Evolutionary conservation across 23 tunicate species (phyloP).

Genomic region (Oikopleura vanhoeffeni): DNA sequence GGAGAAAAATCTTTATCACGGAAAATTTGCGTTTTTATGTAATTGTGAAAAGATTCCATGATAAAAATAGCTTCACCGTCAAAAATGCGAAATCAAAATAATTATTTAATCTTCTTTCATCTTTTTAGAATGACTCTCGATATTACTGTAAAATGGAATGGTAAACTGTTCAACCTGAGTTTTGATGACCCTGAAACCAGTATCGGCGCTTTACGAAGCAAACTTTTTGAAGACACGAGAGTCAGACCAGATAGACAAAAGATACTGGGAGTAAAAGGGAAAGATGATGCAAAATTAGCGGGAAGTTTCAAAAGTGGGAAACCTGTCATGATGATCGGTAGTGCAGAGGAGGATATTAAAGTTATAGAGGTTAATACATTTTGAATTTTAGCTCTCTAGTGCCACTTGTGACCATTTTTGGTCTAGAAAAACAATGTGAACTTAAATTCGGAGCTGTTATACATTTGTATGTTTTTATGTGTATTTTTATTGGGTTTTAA

Average conservation of each 20-base stretch:
- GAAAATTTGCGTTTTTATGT: too few species aligned
- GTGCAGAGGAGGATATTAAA: slow-evolving; percentile 39
- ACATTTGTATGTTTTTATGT: too few species aligned
- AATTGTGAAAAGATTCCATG: too few species aligned
- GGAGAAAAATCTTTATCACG: too few species aligned
- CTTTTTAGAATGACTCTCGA: slow-evolving; percentile 9
- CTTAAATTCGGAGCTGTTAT: not conserved
- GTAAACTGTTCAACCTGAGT: slow-evolving; percentile 21
- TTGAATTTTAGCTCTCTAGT: too few species aligned
- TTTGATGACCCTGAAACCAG: slow-evolving; percentile 9
- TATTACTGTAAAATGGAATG: slow-evolving; percentile 55
- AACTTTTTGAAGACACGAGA: slow-evolving; percentile 28
- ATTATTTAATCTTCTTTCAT: too few species aligned
- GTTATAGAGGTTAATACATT: not conserved
- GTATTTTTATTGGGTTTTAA: too few species aligned
- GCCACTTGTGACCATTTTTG: not conserved
- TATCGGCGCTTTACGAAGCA: slow-evolving; percentile 30
- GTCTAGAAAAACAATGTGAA: not conserved
- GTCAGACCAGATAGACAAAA: slow-evolving; percentile 58
- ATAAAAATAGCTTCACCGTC: too few species aligned
- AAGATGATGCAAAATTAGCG: slow-evolving; percentile 19
- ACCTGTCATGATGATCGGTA: slow-evolving; percentile 65
- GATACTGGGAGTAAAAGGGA: slow-evolving; percentile 36
- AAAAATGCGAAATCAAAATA: too few species aligned
- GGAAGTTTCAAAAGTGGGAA: not conserved